Evolutionary conservation across 2,113 vertebrate species (phyloP).

Genomic region (Aramus guarauna): DNA sequence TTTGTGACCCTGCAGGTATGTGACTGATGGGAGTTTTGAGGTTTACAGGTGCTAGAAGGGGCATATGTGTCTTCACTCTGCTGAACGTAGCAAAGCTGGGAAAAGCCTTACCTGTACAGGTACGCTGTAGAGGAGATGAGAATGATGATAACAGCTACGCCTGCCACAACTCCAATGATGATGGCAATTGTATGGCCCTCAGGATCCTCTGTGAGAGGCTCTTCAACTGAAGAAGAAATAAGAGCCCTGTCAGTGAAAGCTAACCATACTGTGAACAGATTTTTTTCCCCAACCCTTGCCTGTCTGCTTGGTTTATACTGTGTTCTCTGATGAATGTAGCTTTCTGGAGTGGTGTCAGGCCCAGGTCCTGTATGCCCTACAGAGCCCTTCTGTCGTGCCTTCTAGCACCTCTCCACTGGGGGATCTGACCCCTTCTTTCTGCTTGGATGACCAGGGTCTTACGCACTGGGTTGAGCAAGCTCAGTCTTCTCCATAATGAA

Average conservation of each 20-base stretch:
- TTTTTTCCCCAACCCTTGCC: neutral
- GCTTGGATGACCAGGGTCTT: neutral
- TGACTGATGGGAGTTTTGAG: neutral
- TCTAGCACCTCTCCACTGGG: neutral
- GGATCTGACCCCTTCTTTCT: neutral
- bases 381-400: neutral
- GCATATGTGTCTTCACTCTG: neutral
- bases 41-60: neutral
- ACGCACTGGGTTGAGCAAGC: neutral
- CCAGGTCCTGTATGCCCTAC: neutral
- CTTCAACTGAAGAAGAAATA: neutral
- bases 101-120: slow-evolving; percentile 35
- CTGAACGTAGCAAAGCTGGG: neutral
- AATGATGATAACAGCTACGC: neutral
- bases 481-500: neutral
- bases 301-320: neutral
- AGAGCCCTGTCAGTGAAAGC: neutral
- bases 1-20: neutral
- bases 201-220: neutral
- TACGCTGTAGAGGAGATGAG: neutral
- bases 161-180: neutral
- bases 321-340: neutral
- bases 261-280: neutral
- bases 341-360: neutral
- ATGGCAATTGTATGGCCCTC: neutral